phyloP scores from a whole-genome alignment of 35 echinoderm and acorn worm species.

The Acanthaster planci region DNA sequence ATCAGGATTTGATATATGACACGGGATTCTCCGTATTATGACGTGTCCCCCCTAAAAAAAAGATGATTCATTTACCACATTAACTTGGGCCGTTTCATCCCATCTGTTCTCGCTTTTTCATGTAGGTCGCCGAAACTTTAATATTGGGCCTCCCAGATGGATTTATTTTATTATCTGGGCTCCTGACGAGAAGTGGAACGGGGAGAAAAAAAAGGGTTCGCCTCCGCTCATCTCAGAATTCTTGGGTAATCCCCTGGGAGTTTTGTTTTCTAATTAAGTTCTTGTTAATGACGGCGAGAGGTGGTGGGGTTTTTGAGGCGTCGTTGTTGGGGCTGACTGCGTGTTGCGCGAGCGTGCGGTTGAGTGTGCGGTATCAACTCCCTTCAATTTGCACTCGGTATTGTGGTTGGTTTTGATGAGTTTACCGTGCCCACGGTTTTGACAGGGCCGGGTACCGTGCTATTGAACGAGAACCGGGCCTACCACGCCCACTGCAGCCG shows the following conservation, averaged over 20 bases:
- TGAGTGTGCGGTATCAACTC: neutral
- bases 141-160: too few species aligned
- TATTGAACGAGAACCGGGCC: neutral
- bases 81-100: neutral
- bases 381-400: constrained; percentile 40
- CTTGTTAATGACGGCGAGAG: neutral
- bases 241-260: neutral
- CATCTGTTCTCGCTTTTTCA: constrained; percentile 21
- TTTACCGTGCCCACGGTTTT: constrained; percentile 2
- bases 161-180: too few species aligned
- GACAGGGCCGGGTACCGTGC: constrained; percentile 13
- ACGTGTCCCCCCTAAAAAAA: neutral
- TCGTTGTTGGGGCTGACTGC: neutral
- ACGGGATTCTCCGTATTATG: neutral
- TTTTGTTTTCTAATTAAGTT: constrained; percentile 22
- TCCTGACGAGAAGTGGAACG: too few species aligned
- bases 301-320: neutral
- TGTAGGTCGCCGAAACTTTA: neutral
- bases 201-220: too few species aligned
- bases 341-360: neutral
- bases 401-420: constrained; percentile 8
- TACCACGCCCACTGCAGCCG: constrained; percentile 2
- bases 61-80: constrained; percentile 10
- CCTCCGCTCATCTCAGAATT: neutral
- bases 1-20: neutral